Base-by-base conservation (phyloP, 1,140 invertebrate genomes). In the Lordiphosa collinella region DNA sequence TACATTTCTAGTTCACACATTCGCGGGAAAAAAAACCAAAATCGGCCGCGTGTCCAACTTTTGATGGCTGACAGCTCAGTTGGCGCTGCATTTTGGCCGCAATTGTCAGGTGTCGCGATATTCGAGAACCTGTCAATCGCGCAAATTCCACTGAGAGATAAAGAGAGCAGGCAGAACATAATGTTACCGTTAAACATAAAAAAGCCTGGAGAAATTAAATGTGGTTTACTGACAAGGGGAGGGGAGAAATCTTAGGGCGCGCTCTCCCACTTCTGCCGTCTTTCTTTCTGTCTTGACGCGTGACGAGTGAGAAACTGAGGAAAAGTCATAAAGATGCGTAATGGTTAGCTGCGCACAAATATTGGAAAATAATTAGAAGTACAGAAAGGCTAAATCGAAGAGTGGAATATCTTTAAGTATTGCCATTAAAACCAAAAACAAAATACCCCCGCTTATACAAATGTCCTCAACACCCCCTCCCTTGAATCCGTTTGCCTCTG, bases 311-410 rank as follows among this genome's bases (percentile, higher is more conserved):
- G 57, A 55, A 64, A 51, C 48, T 50, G 37, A 66, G 65, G 31
- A 62, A 59, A 82, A 69, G 54, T 72, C 61, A 84, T 82, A 82
- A 82, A 78, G 78, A 65, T 82, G 78, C 78, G 78, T 82, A 82
- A 82, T 82, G 72, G 78, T 31, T 46, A 56, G 40, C 58, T 84
- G 78, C 78, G 78, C 78, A 82, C 63, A 82, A 82, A 40, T 82
- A 82, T 82, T 43, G 78, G 78, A 82, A 82, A 84, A 82, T 82
- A 82, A 82, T 82, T 78, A 82, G 38, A 12, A n/a, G n/a, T n/a
- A n/a, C n/a, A n/a, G n/a, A n/a, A n/a, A n/a, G n/a, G n/a, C n/a
- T n/a, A n/a, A n/a, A n/a, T n/a, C n/a, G n/a, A n/a, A n/a, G n/a
- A n/a, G n/a, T n/a, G n/a, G n/a, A n/a, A n/a, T n/a, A n/a, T n/a